phyloP scores from a whole-genome alignment of 2,888 invertebrate species.

The Clitarchus hookeri region DNA sequence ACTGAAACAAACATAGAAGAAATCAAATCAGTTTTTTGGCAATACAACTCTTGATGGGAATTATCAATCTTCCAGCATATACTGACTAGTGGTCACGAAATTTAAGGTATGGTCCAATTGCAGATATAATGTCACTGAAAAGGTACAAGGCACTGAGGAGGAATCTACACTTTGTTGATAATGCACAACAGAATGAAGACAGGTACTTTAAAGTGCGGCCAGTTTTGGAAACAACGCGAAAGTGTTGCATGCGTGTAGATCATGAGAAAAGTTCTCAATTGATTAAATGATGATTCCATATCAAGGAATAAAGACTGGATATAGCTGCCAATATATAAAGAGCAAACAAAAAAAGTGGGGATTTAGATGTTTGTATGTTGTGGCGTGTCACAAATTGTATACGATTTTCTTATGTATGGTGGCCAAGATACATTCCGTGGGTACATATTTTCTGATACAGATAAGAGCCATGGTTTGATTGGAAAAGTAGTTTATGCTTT shows the following conservation, averaged over 20 bases:
- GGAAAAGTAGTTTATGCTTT: slow-evolving; percentile 8
- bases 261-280: background rate
- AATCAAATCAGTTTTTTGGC: background rate
- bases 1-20: background rate
- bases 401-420: background rate
- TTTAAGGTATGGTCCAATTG: background rate
- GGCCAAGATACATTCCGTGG: background rate
- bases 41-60: background rate
- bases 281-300: background rate
- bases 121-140: background rate
- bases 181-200: background rate
- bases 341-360: background rate
- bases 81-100: background rate
- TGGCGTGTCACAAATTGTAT: background rate
- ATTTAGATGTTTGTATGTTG: background rate
- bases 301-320: background rate
- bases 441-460: background rate
- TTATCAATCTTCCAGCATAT: background rate
- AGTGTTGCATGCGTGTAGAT: background rate
- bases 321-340: background rate
- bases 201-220: background rate
- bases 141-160: background rate
- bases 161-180: background rate
- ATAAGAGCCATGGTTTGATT: background rate
- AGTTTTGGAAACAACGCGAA: background rate